These are phyloP conservation scores for Sericinus montela DNA, from an alignment of 2,888 invertebrate species.

Conservation along the genomic window DNA sequence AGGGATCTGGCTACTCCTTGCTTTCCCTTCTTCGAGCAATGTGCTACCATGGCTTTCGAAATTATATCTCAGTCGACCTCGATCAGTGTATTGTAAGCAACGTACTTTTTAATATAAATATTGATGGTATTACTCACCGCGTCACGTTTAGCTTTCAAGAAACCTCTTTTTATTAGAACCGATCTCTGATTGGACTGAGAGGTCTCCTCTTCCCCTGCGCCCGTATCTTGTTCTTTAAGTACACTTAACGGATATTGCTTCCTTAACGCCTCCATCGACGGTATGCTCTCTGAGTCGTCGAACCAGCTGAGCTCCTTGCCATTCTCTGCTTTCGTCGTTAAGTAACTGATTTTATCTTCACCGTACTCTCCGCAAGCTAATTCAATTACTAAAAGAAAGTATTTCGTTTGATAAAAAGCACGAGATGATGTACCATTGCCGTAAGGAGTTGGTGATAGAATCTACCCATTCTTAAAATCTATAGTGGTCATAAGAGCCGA, in stretches of 20 bases:
- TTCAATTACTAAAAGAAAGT: constrained; percentile 87
- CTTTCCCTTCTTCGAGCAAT: too few species aligned
- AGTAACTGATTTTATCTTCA: constrained; percentile 83
- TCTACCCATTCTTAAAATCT: too few species aligned
- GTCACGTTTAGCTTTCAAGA: constrained; percentile 86
- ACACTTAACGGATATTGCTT: constrained; percentile 75
- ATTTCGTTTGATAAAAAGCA: too few species aligned
- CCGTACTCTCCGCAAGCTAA: constrained; percentile 95
- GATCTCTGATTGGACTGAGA: constrained; percentile 84
- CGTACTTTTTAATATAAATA: background rate
- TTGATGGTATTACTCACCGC: constrained; percentile 62
- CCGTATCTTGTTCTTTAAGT: constrained; percentile 56
- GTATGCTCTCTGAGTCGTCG: constrained; percentile 75
- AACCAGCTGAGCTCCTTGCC: constrained; percentile 85
- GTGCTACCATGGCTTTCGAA: too few species aligned
- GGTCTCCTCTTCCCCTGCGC: constrained; percentile 82
- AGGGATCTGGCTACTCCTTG: too few species aligned
- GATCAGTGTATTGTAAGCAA: too few species aligned
- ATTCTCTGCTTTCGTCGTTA: constrained; percentile 84
- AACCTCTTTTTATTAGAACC: constrained; percentile 85
- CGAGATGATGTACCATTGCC: too few species aligned
- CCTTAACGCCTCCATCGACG: constrained; percentile 79
- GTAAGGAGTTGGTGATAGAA: too few species aligned
- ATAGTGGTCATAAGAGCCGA: too few species aligned
- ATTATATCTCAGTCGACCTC: too few species aligned